These are phyloP conservation scores for Vesta saturnalis DNA, from an alignment of 2,888 invertebrate genomes.

Conservation along the genomic window DNA sequence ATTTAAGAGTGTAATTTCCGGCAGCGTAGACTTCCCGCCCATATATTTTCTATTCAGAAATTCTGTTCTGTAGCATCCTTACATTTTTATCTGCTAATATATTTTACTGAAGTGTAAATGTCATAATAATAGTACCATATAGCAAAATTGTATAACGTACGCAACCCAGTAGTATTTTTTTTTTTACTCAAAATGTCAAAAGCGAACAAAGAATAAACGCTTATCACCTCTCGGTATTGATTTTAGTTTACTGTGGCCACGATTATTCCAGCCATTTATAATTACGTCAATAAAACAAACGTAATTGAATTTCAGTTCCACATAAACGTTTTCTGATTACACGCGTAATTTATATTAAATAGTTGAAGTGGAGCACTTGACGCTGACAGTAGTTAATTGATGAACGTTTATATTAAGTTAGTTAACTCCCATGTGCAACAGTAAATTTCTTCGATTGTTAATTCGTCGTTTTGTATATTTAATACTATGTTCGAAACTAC, in stretches of 20 bases:
- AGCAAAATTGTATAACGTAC: neutral
- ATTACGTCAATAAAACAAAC: constrained; percentile 13
- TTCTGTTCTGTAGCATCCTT: neutral
- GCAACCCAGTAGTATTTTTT: neutral
- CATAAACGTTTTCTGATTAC: constrained; percentile 15
- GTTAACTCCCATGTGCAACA: constrained; percentile 3
- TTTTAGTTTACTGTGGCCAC: constrained; percentile 4
- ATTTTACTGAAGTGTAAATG: neutral
- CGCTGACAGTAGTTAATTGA: constrained; percentile 30
- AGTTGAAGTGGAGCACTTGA: constrained; percentile 14
- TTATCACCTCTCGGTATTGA: constrained; percentile 1
- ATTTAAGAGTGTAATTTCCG: constrained; percentile 15
- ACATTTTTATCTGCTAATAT: neutral
- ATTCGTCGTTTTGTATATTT: neutral
- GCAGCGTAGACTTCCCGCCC: constrained; percentile 6
- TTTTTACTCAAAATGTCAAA: neutral
- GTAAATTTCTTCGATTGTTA: neutral
- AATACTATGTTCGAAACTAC: neutral
- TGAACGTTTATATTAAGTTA: constrained; percentile 19
- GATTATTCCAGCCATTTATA: constrained; percentile 12
- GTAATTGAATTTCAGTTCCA: constrained; percentile 15
- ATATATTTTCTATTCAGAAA: constrained; percentile 9
- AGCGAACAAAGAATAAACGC: neutral
- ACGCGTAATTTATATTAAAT: constrained; percentile 15
- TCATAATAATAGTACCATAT: neutral